Base-by-base conservation (phyloP, 2,113 vertebrate genomes). In the Bungarus multicinctus region DNA sequence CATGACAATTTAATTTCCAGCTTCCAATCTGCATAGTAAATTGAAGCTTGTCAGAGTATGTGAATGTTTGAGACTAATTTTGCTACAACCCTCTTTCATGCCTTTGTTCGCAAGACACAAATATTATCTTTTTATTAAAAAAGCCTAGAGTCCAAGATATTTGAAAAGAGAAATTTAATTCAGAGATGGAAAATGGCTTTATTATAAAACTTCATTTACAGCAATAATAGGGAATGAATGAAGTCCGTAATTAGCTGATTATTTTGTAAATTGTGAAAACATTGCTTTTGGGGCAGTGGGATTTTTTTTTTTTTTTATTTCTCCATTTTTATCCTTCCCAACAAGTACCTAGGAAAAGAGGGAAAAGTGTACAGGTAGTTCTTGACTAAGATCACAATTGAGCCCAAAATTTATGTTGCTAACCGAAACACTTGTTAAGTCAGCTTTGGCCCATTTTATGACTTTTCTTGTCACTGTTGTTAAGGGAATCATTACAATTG, bases 161-260 rank as follows among this genome's bases (percentile, higher is more conserved):
- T 54, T 88, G 74, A 64, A 90, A 39, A 58, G 8, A 92, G 39
- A 34, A 60, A 57, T 55, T 87, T 90, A 87, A 20, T 81, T 81
- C 22, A 39, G 12, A 27, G 45, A 6, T n/a, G 45, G 58, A 30
- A 43, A 74, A 87, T 87, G 20, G 22, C 85, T 93, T 25, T 93
- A 87, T 23, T 55, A 52, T 5, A 22, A 91, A 64, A 16, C 0
- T 4, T 43, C 9, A 55, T 86, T 43, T 5, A 27, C 30, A 50
- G 39, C 39, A 39, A 25, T 69, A n/a, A 54, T 2, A 25, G 2
- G 43, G 8, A 16, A 9, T 60, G 64, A 47, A 54, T 87, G 14
- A 55, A 25, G 43, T 12, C 22, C 64, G 34, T 2, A 27, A 0
- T 0, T 12, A 30, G 0, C 20, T 14, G 11, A 0, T 60, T 58